phyloP scores from a whole-genome alignment of 1,140 invertebrate species.

The Bombus huntii region DNA sequence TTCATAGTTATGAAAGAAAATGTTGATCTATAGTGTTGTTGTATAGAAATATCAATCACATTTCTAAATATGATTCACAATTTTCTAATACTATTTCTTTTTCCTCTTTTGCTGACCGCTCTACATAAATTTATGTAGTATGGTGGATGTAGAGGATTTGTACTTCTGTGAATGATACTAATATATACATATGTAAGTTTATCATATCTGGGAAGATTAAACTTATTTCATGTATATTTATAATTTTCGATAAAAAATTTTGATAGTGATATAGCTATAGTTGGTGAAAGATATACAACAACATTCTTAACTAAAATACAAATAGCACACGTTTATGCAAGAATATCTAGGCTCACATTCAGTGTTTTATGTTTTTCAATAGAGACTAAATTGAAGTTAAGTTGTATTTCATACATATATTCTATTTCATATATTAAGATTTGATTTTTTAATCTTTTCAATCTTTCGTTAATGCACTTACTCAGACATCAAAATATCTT shows the following conservation, averaged over 20 bases:
- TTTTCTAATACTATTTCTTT: slow-evolving; percentile 70
- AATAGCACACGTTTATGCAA: neutral
- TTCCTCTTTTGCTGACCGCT: slow-evolving; percentile 75
- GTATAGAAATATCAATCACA: slow-evolving; percentile 63
- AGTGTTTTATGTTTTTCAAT: neutral
- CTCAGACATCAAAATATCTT: no score
- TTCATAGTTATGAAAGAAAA: neutral
- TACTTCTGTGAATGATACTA: neutral
- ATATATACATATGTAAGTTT: slow-evolving; percentile 3
- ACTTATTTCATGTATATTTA: neutral
- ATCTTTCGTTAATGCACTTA: no score
- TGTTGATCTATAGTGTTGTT: slow-evolving; percentile 48
- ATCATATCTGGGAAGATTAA: neutral
- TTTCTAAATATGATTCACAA: slow-evolving; percentile 57
- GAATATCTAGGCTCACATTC: neutral
- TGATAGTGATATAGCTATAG: neutral
- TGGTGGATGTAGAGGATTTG: slow-evolving; percentile 78
- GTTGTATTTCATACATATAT: no score
- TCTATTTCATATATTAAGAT: no score
- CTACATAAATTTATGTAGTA: slow-evolving; percentile 56
- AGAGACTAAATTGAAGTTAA: neutral
- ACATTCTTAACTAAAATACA: neutral
- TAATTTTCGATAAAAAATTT: no score
- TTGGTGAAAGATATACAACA: neutral
- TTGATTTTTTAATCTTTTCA: no score